Base-by-base conservation (phyloP, 2,797 vertebrate species). In the Dendrocincla fuliginosa region DNA sequence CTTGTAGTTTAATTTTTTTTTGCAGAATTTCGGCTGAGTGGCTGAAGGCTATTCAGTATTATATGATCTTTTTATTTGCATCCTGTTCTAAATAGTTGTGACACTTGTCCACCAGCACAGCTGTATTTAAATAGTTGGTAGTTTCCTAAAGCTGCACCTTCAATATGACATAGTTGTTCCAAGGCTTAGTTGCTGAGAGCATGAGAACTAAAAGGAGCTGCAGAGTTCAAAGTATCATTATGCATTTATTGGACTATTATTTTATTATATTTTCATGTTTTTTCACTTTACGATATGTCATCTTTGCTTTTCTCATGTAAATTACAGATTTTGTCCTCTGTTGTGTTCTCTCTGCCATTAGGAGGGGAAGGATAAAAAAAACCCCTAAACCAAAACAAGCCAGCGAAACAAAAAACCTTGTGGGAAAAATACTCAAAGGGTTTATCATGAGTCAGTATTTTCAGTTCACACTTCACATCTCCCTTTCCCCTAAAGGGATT, bases 391-490 rank as follows among this genome's bases (percentile, higher is more conserved):
- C 24, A 78, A 89, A 91, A 56, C 49, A 80, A 95, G 6, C 13
- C 35, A 81, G 22, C 0, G 7, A 75, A 90, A 32, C 39, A 78
- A 42, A 92, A 86, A 68, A 27, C 10, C 46, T 52, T 39, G 59
- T 90, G 87, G 84, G 87, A 87, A 94, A 95, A 89, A 83, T 74
- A 33, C 59, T 78, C 44, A 16, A 55, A 86, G 47, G 42, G 71
- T 93, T 95, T 93, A 68, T 70, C 70, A 52, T 94, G 91, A 97
- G 80, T 96, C 90, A 94, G 50, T 95, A 82, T 92, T 91, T 96
- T 96, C 83, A 93, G 24, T 94, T 90, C 82, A 65, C 50, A 50
- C 65, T 79, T 95, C 67, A 79, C 63, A 44, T 95, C 64, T 94
- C 61, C 35, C 35, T 60, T 92, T 91, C 44, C 95, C 91, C 92